These are phyloP conservation scores for Anaspis maculata DNA, from an alignment of 2,888 invertebrate genomes.

Conservation along the genomic window DNA sequence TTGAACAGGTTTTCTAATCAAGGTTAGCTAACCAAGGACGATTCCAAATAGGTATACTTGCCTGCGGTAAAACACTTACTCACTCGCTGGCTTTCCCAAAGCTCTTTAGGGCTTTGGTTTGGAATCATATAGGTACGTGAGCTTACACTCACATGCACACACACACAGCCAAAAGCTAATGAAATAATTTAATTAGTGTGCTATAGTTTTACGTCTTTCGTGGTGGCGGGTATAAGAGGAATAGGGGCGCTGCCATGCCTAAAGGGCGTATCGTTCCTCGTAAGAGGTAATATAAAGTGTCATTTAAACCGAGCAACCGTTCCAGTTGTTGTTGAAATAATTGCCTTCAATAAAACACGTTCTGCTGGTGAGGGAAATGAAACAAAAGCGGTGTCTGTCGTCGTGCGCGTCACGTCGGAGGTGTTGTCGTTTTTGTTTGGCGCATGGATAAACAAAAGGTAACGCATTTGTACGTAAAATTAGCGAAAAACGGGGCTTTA, in stretches of 20 bases:
- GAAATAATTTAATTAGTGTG: constrained; percentile 1
- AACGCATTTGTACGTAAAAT: constrained; percentile 6
- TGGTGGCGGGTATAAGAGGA: not conserved
- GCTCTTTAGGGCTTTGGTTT: no score
- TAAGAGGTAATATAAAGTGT: constrained; percentile 11
- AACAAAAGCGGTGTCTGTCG: constrained; percentile 11
- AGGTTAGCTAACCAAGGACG: no score
- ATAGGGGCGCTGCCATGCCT: not conserved
- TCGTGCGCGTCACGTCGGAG: constrained; percentile 9
- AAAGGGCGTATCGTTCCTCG: not conserved
- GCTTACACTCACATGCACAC: no score
- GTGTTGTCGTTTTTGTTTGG: constrained; percentile 11
- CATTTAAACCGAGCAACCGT: constrained; percentile 11
- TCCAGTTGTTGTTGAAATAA: constrained; percentile 12
- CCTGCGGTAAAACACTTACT: no score
- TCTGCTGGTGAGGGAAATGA: constrained; percentile 12
- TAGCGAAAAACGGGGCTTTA: constrained; percentile 6
- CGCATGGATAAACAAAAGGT: constrained; percentile 10
- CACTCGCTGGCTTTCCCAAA: no score
- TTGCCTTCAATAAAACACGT: constrained; percentile 14
- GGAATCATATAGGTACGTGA: no score
- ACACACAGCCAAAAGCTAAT: no score
- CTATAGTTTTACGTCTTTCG: not conserved
- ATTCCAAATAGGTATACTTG: no score
- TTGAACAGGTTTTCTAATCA: no score